phyloP scores from a whole-genome alignment of 2,113 vertebrate genomes.

The Peucedramus taeniatus region DNA sequence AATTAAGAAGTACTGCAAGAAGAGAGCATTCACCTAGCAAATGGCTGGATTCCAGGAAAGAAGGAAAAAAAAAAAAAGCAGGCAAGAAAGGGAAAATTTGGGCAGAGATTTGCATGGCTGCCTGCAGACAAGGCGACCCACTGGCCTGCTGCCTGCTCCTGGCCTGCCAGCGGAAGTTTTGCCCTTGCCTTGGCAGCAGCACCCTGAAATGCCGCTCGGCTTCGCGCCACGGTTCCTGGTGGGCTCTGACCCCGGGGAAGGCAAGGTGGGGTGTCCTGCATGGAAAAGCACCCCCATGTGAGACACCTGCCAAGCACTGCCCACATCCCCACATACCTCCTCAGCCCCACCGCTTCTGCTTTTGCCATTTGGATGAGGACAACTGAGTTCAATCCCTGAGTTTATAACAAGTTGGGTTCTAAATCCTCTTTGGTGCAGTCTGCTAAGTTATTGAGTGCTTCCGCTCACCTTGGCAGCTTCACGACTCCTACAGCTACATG shows the following conservation, averaged over 20 bases:
- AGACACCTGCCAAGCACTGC: neutral
- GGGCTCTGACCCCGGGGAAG: rapidly evolving
- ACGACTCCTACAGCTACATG: neutral
- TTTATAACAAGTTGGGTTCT: neutral
- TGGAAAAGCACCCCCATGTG: neutral
- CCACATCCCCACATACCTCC: neutral
- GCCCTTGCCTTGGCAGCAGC: conserved; percentile 10
- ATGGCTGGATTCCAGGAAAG: conserved; percentile 9
- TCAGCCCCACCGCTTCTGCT: rapidly evolving
- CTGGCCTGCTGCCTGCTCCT: conserved; percentile 26
- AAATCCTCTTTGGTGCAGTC: neutral
- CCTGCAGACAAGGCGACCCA: neutral
- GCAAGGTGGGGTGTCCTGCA: neutral
- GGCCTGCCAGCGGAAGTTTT: neutral
- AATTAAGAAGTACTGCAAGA: neutral
- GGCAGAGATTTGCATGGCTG: neutral
- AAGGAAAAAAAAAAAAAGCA: neutral
- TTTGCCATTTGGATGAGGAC: neutral
- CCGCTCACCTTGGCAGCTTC: rapidly evolving
- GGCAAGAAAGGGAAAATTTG: neutral
- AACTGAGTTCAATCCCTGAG: rapidly evolving
- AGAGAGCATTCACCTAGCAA: neutral
- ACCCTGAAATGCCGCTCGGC: neutral
- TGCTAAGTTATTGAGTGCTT: neutral
- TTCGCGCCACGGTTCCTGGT: rapidly evolving